Percentiles rank a stretch among this genome's conserved stretches.
Conservation (phyloP, 2,888 invertebrate species). For the Tolmerus cingulatus region DNA sequence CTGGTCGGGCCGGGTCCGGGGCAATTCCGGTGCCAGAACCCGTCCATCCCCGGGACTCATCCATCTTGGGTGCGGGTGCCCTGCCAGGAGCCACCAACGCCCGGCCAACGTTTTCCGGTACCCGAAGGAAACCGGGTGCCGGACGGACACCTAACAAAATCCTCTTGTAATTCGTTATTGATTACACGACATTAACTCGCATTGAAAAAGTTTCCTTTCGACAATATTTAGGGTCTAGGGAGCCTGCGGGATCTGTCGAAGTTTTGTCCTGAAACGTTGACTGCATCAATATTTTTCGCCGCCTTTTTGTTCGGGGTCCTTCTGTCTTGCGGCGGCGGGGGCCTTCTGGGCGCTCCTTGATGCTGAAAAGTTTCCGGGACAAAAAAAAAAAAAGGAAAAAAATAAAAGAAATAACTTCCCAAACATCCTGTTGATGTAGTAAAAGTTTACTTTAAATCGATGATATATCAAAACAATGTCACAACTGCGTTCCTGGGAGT, state of each 20-base stretch:
- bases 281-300: constrained; percentile 11
- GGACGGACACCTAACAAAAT: constrained; percentile 14
- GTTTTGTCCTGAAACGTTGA: constrained; percentile 1
- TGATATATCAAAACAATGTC: neutral
- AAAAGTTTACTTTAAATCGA: neutral
- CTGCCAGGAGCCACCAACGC: neutral
- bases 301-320: neutral
- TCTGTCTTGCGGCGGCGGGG: neutral
- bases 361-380: neutral
- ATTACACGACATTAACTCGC: constrained; percentile 31
- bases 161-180: constrained; percentile 32
- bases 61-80: neutral
- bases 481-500: neutral
- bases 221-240: neutral
- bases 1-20: neutral
- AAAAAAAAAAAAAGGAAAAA: neutral
- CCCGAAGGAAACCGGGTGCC: neutral
- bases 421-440: neutral
- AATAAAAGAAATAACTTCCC: neutral
- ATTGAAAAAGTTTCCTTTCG: constrained; percentile 19
- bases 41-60: neutral
- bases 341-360: neutral
- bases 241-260: neutral
- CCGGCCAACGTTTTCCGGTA: neutral
- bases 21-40: neutral